A percentile compares a stretch with the other conserved stretches of the same genome.
Evolutionary conservation across 2,797 vertebrate genomes (phyloP).

Genomic region (Lacerta agilis): DNA sequence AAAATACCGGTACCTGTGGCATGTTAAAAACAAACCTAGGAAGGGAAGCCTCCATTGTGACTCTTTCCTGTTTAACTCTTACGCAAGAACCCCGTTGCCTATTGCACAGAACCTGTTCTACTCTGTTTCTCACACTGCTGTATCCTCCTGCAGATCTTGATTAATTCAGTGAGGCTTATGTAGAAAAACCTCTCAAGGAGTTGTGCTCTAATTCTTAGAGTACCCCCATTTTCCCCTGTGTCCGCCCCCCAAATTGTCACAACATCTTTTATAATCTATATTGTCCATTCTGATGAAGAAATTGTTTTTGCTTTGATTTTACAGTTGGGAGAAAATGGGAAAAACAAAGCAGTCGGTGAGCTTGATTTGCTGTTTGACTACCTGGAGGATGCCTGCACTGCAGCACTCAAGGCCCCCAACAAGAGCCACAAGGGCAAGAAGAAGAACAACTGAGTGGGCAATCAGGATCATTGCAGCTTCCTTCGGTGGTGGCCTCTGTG

Average conservation of each 20-base stretch:
- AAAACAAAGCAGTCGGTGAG: conserved; percentile 84
- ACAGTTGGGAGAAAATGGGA: conserved; percentile 79
- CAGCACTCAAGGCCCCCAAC: conserved; percentile 20
- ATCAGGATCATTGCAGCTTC: background rate
- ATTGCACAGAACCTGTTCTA: background rate
- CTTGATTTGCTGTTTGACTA: conserved; percentile 79
- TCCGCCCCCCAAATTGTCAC: background rate
- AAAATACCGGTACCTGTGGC: background rate
- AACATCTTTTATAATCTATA: background rate
- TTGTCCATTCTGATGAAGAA: conserved; percentile 13
- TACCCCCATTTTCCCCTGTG: background rate
- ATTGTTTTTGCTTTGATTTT: conserved; percentile 53
- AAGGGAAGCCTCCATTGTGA: background rate
- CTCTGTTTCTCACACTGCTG: too few relatives aligned
- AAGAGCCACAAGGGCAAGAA: conserved; percentile 26
- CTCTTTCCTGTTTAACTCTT: background rate
- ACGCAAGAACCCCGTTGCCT: background rate
- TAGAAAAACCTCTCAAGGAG: background rate
- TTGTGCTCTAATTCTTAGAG: background rate
- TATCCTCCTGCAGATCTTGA: background rate
- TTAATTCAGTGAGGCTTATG: background rate
- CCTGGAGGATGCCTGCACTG: conserved; percentile 64
- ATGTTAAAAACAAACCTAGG: background rate
- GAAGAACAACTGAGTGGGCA: conserved; percentile 59
- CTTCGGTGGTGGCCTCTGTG: background rate